Percentiles rank a stretch among this genome's conserved stretches.
Conservation (phyloP, 2,113 vertebrate genomes). For the Felis chaus region DNA sequence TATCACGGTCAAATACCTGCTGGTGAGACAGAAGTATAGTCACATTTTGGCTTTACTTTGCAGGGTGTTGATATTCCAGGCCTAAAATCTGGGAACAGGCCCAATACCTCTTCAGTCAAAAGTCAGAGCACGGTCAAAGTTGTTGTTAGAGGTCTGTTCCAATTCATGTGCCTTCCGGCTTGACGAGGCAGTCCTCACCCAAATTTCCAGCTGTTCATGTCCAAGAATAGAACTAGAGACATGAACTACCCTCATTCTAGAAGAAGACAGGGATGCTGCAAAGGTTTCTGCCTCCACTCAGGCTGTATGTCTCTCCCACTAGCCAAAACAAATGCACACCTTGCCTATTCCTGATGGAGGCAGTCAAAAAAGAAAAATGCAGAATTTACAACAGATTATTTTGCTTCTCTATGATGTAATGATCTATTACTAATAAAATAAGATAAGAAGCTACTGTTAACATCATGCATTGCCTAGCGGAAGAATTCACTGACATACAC, state of each 20-base stretch:
- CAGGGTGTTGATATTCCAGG: background rate
- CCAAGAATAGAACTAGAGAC: constrained; percentile 29
- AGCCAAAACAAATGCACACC: background rate
- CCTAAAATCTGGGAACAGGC: background rate
- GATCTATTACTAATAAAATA: background rate
- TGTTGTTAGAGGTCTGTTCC: background rate
- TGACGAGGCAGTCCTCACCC: background rate
- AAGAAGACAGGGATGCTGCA: background rate
- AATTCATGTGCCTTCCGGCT: background rate
- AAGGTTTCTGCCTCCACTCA: background rate
- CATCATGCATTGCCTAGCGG: background rate
- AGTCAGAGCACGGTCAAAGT: background rate
- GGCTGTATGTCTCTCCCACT: background rate
- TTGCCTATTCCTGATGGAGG: background rate
- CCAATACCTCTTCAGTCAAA: background rate
- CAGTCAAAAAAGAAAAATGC: background rate
- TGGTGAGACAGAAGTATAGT: background rate
- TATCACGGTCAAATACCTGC: background rate
- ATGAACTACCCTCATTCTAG: background rate
- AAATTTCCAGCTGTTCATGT: background rate
- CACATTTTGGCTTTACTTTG: background rate
- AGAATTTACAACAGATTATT: background rate
- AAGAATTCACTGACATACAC: background rate
- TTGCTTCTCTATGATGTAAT: background rate
- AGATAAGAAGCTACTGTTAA: background rate